These are phyloP conservation scores for Apocrypta bakeri DNA, from an alignment of 1,140 invertebrate species.

Conservation along the genomic window DNA sequence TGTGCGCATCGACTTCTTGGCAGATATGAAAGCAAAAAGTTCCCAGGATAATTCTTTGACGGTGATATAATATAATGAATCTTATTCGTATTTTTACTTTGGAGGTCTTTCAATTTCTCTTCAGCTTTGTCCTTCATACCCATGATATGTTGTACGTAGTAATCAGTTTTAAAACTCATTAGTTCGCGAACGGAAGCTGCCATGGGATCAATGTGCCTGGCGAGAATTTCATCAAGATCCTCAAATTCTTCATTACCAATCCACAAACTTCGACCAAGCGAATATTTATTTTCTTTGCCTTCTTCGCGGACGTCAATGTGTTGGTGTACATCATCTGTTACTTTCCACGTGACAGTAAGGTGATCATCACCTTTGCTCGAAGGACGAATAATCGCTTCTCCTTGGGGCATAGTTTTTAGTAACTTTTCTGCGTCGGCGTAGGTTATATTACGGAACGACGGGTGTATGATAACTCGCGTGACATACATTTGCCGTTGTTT, in stretches of 20 bases:
- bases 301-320: constrained; percentile 97
- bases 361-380: constrained; percentile 97
- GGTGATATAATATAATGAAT: constrained; percentile 94
- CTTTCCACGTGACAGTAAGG: constrained; percentile 99
- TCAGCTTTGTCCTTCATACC: constrained; percentile 91
- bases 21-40: constrained; percentile 95
- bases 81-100: constrained; percentile 87
- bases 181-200: constrained; percentile 93
- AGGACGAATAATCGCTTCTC: constrained; percentile 96
- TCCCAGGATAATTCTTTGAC: constrained; percentile 92
- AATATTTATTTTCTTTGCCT: constrained; percentile 97
- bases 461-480: constrained; percentile 98
- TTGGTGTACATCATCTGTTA: constrained; percentile 93
- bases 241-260: constrained; percentile 96
- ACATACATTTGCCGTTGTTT: constrained; percentile 89
- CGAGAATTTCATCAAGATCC: constrained; percentile 99
- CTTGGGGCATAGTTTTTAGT: constrained; percentile 94
- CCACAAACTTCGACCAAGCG: constrained; percentile 89
- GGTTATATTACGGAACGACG: constrained; percentile 97
- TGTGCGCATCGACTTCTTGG: constrained; percentile 89
- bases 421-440: constrained; percentile 94
- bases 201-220: constrained; percentile 96
- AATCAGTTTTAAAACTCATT: constrained; percentile 87
- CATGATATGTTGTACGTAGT: constrained; percentile 84
- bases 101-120: constrained; percentile 89